A percentile compares a stretch with the other conserved stretches of the same genome.
Conservation (phyloP, 1,140 invertebrate genomes). For the Nephotettix cincticeps region DNA sequence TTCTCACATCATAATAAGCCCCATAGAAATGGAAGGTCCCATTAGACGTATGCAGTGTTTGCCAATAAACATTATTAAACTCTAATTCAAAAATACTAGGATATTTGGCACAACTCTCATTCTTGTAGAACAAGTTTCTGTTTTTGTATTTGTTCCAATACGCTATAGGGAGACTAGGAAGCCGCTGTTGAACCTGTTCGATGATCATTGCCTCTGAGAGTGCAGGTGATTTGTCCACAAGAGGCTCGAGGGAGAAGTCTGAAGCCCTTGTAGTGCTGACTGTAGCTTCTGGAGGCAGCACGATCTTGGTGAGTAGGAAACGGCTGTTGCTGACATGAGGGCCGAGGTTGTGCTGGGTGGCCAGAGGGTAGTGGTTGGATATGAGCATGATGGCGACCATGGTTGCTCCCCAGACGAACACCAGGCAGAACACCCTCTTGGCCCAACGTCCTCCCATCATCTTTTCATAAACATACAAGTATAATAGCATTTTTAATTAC, state of each 20-base stretch:
- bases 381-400: constrained; percentile 37
- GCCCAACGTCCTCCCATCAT: constrained; percentile 25
- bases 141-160: constrained; percentile 81
- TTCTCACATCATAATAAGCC: constrained; percentile 83
- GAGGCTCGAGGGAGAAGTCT: constrained; percentile 50
- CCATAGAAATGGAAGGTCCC: constrained; percentile 85
- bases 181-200: constrained; percentile 67
- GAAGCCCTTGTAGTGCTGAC: constrained; percentile 19
- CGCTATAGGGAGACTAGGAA: constrained; percentile 78
- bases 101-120: constrained; percentile 74
- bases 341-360: constrained; percentile 8
- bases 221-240: constrained; percentile 64
- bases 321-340: constrained; percentile 14
- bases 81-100: constrained; percentile 85
- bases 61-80: constrained; percentile 92
- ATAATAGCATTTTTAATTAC: too few species aligned
- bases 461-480: too few species aligned
- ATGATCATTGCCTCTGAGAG: constrained; percentile 76
- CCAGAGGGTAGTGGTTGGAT: constrained; percentile 24
- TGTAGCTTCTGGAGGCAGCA: constrained; percentile 6
- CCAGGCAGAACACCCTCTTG: constrained; percentile 34
- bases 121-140: constrained; percentile 65
- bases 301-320: not conserved
- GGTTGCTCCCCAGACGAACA: constrained; percentile 37
- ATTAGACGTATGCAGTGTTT: constrained; percentile 73